Base-by-base conservation (phyloP, 30 jellyfish, hydroid and myxozoan genomes). In the Turritopsis dohrnii region DNA sequence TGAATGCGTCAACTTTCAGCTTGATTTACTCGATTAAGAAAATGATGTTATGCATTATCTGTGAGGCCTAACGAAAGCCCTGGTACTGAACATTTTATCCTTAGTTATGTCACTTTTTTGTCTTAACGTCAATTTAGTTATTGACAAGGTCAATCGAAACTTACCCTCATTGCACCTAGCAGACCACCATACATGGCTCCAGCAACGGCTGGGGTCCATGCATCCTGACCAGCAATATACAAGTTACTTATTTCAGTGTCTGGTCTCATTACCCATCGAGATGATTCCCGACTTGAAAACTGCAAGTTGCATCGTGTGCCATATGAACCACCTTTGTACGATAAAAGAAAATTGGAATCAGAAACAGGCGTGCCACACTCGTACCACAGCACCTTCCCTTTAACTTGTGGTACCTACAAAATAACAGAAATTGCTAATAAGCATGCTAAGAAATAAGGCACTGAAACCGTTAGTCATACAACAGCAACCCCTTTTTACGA, bases 121-220 rank as follows among this genome's bases (percentile, higher is more conserved):
- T n/a, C n/a, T n/a, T n/a, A n/a, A n/a, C n/a, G n/a, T n/a, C n/a
- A n/a, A n/a, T n/a, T n/a, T n/a, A n/a, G n/a, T n/a, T n/a, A n/a
- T n/a, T n/a, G n/a, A n/a, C n/a, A 41, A 41, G 13, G 9, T 41
- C 9, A 41, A 41, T 13, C 60, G 60, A 5, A 41, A 41, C 60
- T 22, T 17, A 80, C 97, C 97, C 85, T 90, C 26, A 90, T 75
- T 21, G 97, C 85, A 27, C 95, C 97, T 4, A 90, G 86, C 18
- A 90, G 83, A 18, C 97, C 97, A 22, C 97, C 97, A 76, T 90
- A 90, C 97, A 90, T 90, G 7, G 97, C 97, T 17, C 97, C 97
- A 21, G 97, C 97, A 31, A 90, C 97, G 7, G 97, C 97, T 9
- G 97, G 97, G 24, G 97, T 90, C 97, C 97, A 90, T 1, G 97